Conservation (phyloP, 2,888 invertebrate genomes). For the Napeogenes sylphis region DNA sequence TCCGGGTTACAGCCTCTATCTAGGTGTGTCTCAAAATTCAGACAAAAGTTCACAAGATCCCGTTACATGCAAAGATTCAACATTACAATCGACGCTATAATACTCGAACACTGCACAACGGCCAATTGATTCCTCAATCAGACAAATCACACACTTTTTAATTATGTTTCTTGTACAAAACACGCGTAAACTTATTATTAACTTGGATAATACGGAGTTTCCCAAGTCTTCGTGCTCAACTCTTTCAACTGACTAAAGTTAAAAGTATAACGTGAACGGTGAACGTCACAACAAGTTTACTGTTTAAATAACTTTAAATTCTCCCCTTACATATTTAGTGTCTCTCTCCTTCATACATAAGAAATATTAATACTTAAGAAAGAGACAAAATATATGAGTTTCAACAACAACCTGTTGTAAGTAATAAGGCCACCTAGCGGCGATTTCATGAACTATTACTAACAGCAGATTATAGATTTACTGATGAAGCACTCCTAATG, state of each 20-base stretch:
- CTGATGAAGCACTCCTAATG: neutral
- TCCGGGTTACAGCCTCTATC: slow-evolving; percentile 46
- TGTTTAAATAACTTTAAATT: slow-evolving; percentile 49
- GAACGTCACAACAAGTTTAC: slow-evolving; percentile 51
- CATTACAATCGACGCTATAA: slow-evolving; percentile 33
- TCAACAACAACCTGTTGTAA: neutral
- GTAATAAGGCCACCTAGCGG: slow-evolving; percentile 14
- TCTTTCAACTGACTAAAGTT: slow-evolving; percentile 48
- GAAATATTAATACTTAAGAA: neutral
- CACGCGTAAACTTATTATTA: slow-evolving; percentile 29
- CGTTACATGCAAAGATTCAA: slow-evolving; percentile 52
- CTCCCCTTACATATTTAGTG: slow-evolving; percentile 39
- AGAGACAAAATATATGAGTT: slow-evolving; percentile 17
- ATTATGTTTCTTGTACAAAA: slow-evolving; percentile 20
- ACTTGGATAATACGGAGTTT: slow-evolving; percentile 26
- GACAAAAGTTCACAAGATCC: slow-evolving; percentile 61
- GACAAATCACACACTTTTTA: slow-evolving; percentile 19
- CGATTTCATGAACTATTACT: neutral
- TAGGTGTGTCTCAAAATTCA: slow-evolving; percentile 63
- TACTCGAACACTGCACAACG: slow-evolving; percentile 26
- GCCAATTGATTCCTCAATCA: slow-evolving; percentile 9
- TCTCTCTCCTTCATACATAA: slow-evolving; percentile 36
- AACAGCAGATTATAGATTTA: slow-evolving; percentile 3
- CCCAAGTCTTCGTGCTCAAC: slow-evolving; percentile 53
- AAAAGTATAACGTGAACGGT: neutral